Conservation (phyloP, 2,113 vertebrate genomes). For the Aspiorhynchus laticeps region DNA sequence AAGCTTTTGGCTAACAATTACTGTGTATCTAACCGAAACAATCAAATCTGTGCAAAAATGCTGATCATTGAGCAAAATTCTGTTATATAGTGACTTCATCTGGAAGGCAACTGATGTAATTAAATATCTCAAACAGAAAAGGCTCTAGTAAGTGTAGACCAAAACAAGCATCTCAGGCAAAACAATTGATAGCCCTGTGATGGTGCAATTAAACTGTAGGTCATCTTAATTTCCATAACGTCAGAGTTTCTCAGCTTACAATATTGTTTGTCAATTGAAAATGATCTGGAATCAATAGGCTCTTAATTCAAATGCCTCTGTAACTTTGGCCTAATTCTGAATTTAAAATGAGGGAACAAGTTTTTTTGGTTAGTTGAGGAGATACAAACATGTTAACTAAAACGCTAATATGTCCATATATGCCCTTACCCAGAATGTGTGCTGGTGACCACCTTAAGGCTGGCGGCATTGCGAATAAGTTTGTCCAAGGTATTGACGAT, state of each 20-base stretch:
- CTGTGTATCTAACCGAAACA: not conserved
- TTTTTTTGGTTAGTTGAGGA: not conserved
- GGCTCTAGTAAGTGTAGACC: not conserved
- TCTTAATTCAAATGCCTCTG: conserved; percentile 9
- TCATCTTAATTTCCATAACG: conserved; percentile 62
- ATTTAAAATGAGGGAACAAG: not conserved
- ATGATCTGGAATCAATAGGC: conserved; percentile 9
- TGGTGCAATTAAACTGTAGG: conserved; percentile 35
- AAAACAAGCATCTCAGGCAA: conserved; percentile 41
- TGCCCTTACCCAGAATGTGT: conserved; percentile 89
- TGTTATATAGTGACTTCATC: not conserved
- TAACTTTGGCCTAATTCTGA: not conserved
- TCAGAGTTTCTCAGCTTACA: conserved; percentile 44
- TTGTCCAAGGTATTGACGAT: conserved; percentile 98
- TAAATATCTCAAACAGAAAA: not conserved
- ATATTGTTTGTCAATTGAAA: conserved; percentile 12
- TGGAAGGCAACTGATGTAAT: not conserved
- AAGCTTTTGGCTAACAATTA: conserved; percentile 5
- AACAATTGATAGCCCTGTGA: conserved; percentile 56
- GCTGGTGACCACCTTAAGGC: conserved; percentile 94
- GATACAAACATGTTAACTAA: not conserved
- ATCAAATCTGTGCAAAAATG: not conserved
- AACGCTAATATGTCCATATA: not conserved
- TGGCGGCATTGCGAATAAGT: conserved; percentile 97
- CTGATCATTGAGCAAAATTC: not conserved